Percentiles rank a stretch among this genome's conserved stretches.
phyloP scores from a whole-genome alignment of 2,113 vertebrate species.

The Hiodon tergisus region DNA sequence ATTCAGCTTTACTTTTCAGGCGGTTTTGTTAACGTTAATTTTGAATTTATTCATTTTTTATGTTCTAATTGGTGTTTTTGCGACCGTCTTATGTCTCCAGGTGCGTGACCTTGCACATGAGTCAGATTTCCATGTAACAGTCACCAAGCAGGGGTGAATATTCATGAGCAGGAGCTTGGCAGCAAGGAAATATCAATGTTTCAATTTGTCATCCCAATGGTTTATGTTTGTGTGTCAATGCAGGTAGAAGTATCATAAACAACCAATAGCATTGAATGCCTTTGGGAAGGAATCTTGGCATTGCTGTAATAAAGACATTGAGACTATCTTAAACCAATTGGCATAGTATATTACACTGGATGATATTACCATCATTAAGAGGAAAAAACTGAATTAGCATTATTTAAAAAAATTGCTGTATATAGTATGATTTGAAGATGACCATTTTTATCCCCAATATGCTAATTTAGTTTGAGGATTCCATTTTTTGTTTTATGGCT shows the following conservation, averaged over 20 bases:
- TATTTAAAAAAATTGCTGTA: no score
- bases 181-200: slow-evolving; percentile 27
- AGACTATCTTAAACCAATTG: no score
- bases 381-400: no score
- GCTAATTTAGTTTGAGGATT: no score
- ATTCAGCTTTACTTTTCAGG: neutral
- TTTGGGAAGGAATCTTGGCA: neutral
- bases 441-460: no score
- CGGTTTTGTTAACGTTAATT: neutral
- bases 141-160: slow-evolving; percentile 40
- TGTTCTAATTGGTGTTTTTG: slow-evolving; percentile 24
- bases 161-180: slow-evolving; percentile 36
- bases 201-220: slow-evolving; percentile 32
- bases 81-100: slow-evolving; percentile 36
- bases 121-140: slow-evolving; percentile 34
- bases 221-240: slow-evolving; percentile 27
- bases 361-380: no score
- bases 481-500: no score
- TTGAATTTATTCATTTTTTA: neutral
- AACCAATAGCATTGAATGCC: slow-evolving; percentile 9
- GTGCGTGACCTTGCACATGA: slow-evolving; percentile 31
- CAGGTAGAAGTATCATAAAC: slow-evolving; percentile 27
- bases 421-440: no score
- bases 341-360: no score
- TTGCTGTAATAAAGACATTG: neutral